A percentile compares a stretch with the other conserved stretches of the same genome.
Conservation (phyloP, 1,140 invertebrate species). For the Drosophila azteca region DNA sequence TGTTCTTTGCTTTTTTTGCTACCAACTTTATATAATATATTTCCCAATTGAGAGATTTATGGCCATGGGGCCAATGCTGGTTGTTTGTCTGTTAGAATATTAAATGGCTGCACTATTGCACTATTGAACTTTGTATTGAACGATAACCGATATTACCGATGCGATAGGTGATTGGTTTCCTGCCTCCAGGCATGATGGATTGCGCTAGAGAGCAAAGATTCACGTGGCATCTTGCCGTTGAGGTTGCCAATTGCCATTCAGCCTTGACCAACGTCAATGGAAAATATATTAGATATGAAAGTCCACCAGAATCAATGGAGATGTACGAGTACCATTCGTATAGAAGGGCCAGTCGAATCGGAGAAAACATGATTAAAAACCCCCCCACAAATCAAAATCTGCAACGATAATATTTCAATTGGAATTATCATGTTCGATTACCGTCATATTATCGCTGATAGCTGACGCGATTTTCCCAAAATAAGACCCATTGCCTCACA, state of each 20-base stretch:
- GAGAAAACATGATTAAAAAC: not conserved
- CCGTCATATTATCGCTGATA: conserved; percentile 41
- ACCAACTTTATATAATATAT: conserved; percentile 3
- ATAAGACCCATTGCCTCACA: conserved; percentile 24
- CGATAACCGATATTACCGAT: conserved; percentile 18
- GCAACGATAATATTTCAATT: conserved; percentile 15
- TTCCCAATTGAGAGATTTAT: conserved; percentile 49
- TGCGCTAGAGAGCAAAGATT: not conserved
- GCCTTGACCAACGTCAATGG: too few species aligned
- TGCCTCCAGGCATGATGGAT: conserved; percentile 10
- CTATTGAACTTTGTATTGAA: conserved; percentile 33
- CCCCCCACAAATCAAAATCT: not conserved
- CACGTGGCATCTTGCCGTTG: too few species aligned
- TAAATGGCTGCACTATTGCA: not conserved
- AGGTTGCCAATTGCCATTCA: too few species aligned
- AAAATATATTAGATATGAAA: too few species aligned
- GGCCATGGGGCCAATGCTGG: conserved; percentile 39
- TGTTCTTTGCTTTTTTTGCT: conserved; percentile 20
- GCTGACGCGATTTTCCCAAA: conserved; percentile 26
- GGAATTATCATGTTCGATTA: conserved; percentile 32
- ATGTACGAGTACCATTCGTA: too few species aligned
- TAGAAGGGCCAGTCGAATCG: too few species aligned
- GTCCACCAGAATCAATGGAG: too few species aligned
- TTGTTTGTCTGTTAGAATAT: conserved; percentile 34
- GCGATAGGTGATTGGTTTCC: conserved; percentile 15